Base-by-base conservation (phyloP, 1,140 invertebrate genomes). In the Drosophila kikkawai region DNA sequence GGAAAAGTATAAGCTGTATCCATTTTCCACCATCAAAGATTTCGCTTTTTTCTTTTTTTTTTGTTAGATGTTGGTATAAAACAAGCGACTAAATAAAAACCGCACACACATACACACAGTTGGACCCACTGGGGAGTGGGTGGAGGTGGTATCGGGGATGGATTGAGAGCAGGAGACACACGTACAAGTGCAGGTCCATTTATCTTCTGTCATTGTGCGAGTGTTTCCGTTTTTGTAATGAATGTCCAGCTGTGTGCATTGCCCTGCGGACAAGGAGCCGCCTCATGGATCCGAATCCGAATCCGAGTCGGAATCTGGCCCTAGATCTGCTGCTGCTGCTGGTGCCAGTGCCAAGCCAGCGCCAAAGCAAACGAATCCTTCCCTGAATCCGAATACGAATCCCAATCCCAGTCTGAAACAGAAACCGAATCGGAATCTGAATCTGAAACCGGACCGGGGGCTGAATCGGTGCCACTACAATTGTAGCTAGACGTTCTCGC, bases 181-280 rank as follows among this genome's bases (percentile, higher is more conserved):
- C 83, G 84, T 83, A 87, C 85, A 80, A 87, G 84, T 87, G 84
- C 80, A 87, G 85, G 77, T 84, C 84, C 84, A 87, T 87, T 87
- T 87, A 87, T 87, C 84, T 87, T 87, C 85, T 87, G 84, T 87
- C 84, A 87, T 83, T 90, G 84, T 84, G 75, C 78, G 85, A 87
- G 84, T 87, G 85, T 79, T 87, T 87, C 84, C 84, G 84, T 87
- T 87, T 87, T 90, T 88, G 84, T 87, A 87, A 87, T 87, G 84
- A 87, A 87, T 87, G 85, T 87, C 84, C 84, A 87, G 84, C 85
- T 87, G 84, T 87, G 84, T 88, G 85, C 77, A 88, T 80, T 84
- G 76, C 84, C 83, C 84, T 79, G 76, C 84, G 73, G 83, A 79
- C 76, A 63, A 73, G 76, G 69, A 77, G 47, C 37, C 36, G 32